phyloP scores from a whole-genome alignment of 1,140 invertebrate genomes.

The Diorhabda sublineata region DNA sequence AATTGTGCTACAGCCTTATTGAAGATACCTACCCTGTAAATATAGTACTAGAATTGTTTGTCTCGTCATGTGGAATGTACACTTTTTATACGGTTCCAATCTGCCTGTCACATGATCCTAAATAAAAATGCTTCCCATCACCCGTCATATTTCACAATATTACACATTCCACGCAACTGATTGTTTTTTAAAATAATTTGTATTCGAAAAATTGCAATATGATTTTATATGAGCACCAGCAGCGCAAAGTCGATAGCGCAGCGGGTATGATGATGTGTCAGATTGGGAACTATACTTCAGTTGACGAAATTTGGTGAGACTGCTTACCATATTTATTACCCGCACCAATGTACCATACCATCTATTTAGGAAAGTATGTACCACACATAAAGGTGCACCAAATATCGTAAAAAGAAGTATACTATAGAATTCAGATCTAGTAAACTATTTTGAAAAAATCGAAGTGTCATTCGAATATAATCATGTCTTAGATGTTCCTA shows the following conservation, averaged over 20 bases:
- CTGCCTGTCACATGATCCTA: slow-evolving; percentile 48
- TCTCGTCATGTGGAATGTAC: slow-evolving; percentile 55
- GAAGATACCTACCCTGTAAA: slow-evolving; percentile 26
- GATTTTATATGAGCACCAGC: slow-evolving; percentile 10
- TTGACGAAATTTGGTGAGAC: background rate
- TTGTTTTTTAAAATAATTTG: slow-evolving; percentile 12
- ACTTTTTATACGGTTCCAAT: slow-evolving; percentile 57
- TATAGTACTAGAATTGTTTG: slow-evolving; percentile 25
- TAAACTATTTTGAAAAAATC: too few relatives aligned
- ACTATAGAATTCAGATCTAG: slow-evolving; percentile 46
- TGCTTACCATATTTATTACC: too few relatives aligned
- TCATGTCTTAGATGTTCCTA: too few relatives aligned
- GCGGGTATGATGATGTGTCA: slow-evolving; percentile 39
- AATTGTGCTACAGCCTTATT: background rate
- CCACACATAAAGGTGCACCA: background rate
- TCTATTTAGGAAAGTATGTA: too few relatives aligned
- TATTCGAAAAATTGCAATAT: slow-evolving; percentile 2
- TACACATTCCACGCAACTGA: slow-evolving; percentile 38
- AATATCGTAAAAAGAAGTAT: slow-evolving; percentile 25
- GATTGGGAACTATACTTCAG: slow-evolving; percentile 37
- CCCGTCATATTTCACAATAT: slow-evolving; percentile 14
- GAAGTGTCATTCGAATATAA: too few relatives aligned
- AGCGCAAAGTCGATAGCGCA: slow-evolving; percentile 20
- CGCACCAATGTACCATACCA: too few relatives aligned
- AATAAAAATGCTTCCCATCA: slow-evolving; percentile 25